phyloP scores from a whole-genome alignment of 2,888 invertebrate species.

The Drosophila aldrichi region DNA sequence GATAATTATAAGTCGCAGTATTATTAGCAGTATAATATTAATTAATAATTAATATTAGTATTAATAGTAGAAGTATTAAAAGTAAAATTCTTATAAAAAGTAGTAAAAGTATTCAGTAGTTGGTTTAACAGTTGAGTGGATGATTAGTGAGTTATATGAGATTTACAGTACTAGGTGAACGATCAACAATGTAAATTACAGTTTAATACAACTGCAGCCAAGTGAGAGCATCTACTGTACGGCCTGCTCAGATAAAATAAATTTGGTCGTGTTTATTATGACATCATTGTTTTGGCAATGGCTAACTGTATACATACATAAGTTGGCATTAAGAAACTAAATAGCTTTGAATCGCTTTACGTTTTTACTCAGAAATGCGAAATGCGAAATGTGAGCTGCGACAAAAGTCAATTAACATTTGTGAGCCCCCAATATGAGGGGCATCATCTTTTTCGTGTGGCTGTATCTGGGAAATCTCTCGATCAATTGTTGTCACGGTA shows the following conservation, averaged over 20 bases:
- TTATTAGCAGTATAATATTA: too few species aligned
- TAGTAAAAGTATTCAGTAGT: too few species aligned
- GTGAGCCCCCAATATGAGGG: conserved; percentile 18
- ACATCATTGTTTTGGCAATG: conserved; percentile 65
- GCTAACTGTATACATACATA: conserved; percentile 26
- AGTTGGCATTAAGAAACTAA: conserved; percentile 54
- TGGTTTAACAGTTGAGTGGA: too few species aligned
- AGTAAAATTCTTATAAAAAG: too few species aligned
- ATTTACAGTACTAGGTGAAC: too few species aligned
- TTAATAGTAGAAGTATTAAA: too few species aligned
- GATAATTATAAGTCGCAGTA: too few species aligned
- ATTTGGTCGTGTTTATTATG: conserved; percentile 56
- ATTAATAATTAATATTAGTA: too few species aligned
- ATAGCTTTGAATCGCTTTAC: conserved; percentile 29
- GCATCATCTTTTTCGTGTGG: conserved; percentile 15
- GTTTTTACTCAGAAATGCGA: conserved; percentile 19
- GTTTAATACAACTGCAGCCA: too few species aligned
- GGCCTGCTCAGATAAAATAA: neutral
- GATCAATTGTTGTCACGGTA: conserved; percentile 46
- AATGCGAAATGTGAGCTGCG: conserved; percentile 7
- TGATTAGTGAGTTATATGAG: too few species aligned
- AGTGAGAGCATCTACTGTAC: neutral
- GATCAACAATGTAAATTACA: too few species aligned
- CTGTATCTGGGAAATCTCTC: conserved; percentile 30
- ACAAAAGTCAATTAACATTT: conserved; percentile 58